These are phyloP conservation scores for Scaptomyza parva DNA, from an alignment of 2,888 invertebrate species.

Conservation along the genomic window DNA sequence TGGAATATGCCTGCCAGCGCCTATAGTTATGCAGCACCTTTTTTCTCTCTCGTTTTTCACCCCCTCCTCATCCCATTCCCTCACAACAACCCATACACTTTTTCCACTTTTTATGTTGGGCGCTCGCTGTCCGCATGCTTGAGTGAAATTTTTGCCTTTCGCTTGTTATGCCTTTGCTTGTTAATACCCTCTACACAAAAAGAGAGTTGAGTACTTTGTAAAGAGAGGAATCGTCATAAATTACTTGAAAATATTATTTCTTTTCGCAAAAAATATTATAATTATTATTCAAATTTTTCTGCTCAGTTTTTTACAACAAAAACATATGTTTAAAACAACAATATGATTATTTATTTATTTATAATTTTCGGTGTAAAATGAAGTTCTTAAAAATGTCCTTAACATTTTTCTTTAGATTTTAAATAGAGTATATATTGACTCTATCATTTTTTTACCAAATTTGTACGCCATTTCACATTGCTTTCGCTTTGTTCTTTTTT, in stretches of 20 bases:
- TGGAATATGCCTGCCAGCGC: conserved; percentile 51
- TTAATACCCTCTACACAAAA: conserved; percentile 17
- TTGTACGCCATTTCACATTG: conserved; percentile 3
- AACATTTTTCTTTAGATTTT: background rate
- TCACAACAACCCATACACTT: no score
- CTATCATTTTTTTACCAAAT: background rate
- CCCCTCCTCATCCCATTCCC: no score
- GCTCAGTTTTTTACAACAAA: no score
- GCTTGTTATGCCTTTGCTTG: conserved; percentile 29
- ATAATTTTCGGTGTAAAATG: no score
- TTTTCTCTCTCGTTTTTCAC: conserved; percentile 17
- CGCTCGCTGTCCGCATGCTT: conserved; percentile 52
- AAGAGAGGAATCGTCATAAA: conserved; percentile 10
- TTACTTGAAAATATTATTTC: background rate
- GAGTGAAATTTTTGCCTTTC: conserved; percentile 47
- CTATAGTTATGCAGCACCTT: conserved; percentile 66
- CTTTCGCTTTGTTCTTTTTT: conserved; percentile 8
- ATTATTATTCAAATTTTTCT: no score
- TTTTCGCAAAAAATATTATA: no score
- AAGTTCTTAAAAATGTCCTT: no score
- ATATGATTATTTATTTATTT: no score
- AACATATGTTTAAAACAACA: no score
- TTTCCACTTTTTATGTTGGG: conserved; percentile 1
- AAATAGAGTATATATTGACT: background rate
- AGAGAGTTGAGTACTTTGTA: background rate